Base-by-base conservation (phyloP, 2,113 vertebrate species). In the Sinocyclocheilus anophthalmus region DNA sequence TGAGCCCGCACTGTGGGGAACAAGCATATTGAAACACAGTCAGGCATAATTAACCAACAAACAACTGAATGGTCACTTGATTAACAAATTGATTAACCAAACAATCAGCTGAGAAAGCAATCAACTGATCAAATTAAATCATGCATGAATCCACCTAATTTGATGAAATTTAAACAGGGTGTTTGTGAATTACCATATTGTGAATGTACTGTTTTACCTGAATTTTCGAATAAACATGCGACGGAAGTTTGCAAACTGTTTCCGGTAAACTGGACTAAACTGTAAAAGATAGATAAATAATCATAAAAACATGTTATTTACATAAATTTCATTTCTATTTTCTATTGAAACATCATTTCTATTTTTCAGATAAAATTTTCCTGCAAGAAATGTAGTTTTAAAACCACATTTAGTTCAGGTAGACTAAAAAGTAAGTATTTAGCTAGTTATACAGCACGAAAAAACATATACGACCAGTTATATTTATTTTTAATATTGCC, bases 231-330 rank as follows among this genome's bases (percentile, higher is more conserved):
- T 53, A 0, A 0, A 0, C 73, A 76, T 76, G 5, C n/a, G 0
- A 13, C 0, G 0, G 45, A 48, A 76, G 1, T 26, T 50, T 26
- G 0, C 0, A 10, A 26, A 76, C 0, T n/a, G 12, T 0, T 0
- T 8, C 6, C 1, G 50, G 45, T 53, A 76, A 76, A 53, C 0
- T 76, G 0, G 0, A 5, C 1, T 1, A 16, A 4, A 16, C 73
- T 76, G n/a, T 26, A 76, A 50, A 5, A 76, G 45, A 76, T 0
- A 76, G 72, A 76, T 6, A n/a, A 76, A 48, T 5, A 24, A 48
- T 5, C 72, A 48, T 76, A 50, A 14, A 48, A 48, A 26, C 16
- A 50, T 48, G 11, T 26, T 76, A 50, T 22, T 50, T 50, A 20
- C 22, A 76, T 24, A 16, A 26, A 26, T 26, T 26, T 26, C 26